Percentiles rank a stretch among this genome's conserved stretches.
These are phyloP conservation scores for Diprion similis DNA, from an alignment of 1,140 invertebrate species.

Conservation along the genomic window DNA sequence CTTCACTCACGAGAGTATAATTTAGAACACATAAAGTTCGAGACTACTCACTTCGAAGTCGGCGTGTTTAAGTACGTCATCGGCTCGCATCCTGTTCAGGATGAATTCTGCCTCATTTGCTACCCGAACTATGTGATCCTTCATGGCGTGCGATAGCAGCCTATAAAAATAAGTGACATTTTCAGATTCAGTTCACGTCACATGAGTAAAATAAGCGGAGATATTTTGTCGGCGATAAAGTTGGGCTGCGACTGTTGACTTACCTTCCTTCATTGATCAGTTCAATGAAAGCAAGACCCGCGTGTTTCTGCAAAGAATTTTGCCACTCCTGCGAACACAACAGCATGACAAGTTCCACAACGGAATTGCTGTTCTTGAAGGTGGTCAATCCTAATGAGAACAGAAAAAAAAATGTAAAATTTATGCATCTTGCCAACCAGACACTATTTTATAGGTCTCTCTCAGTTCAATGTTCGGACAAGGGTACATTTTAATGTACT, in stretches of 20 bases:
- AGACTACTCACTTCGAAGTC: slow-evolving; percentile 86
- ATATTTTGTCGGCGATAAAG: background rate
- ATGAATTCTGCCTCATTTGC: slow-evolving; percentile 99
- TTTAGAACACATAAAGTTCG: slow-evolving; percentile 30
- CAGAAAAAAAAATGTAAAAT: slow-evolving; percentile 18
- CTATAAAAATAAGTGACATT: slow-evolving; percentile 58
- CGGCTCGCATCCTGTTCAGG: slow-evolving; percentile 96
- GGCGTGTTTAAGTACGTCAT: slow-evolving; percentile 98
- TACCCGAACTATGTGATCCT: slow-evolving; percentile 98
- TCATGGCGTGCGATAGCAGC: slow-evolving; percentile 96
- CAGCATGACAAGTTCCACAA: slow-evolving; percentile 98
- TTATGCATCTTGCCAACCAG: background rate
- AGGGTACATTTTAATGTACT: background rate
- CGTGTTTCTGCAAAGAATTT: slow-evolving; percentile 99
- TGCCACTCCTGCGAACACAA: slow-evolving; percentile 99
- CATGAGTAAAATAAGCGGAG: slow-evolving; percentile 15
- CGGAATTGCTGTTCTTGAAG: slow-evolving; percentile 95
- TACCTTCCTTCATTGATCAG: slow-evolving; percentile 96
- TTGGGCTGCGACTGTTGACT: slow-evolving; percentile 26
- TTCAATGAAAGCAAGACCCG: slow-evolving; percentile 98
- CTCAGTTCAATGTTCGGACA: background rate
- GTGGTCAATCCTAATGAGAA: slow-evolving; percentile 83
- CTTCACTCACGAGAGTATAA: slow-evolving; percentile 17
- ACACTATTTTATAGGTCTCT: slow-evolving; percentile 17
- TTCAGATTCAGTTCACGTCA: slow-evolving; percentile 18